Evolutionary conservation across 2,888 invertebrate genomes (phyloP).

Genomic region (Nesidiocoris tenuis): DNA sequence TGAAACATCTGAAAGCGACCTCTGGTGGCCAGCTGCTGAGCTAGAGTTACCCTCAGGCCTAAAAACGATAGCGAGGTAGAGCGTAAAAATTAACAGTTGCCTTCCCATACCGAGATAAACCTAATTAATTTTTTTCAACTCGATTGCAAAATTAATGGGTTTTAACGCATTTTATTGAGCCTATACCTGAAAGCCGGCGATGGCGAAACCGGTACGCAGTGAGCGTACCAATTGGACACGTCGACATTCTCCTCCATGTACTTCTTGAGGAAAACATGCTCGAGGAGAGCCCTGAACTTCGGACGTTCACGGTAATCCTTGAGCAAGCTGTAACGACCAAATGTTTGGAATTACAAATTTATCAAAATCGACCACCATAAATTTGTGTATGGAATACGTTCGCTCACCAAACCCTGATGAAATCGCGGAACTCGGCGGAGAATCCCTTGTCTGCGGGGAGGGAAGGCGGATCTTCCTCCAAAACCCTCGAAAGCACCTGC

Average conservation of each 20-base stretch:
- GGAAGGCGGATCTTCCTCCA: conserved; percentile 84
- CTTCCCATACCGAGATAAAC: no score
- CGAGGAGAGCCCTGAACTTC: conserved; percentile 87
- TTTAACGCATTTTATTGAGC: no score
- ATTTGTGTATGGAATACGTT: no score
- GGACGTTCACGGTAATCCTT: conserved; percentile 92
- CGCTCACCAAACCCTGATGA: conserved; percentile 84
- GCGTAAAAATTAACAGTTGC: no score
- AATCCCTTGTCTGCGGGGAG: conserved; percentile 79
- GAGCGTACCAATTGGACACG: conserved; percentile 81
- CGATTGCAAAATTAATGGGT: no score
- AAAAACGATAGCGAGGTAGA: not conserved
- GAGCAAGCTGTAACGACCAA: conserved; percentile 73
- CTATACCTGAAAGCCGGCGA: conserved; percentile 47
- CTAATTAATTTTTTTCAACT: no score
- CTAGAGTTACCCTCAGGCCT: conserved; percentile 24
- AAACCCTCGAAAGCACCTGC: conserved; percentile 73
- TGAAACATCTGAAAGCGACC: conserved; percentile 45
- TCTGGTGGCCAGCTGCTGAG: conserved; percentile 39
- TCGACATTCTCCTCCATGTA: conserved; percentile 70
- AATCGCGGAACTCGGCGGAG: conserved; percentile 81
- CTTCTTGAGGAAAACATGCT: conserved; percentile 82
- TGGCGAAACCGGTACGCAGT: conserved; percentile 43
- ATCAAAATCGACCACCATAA: no score
- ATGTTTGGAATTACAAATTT: no score